A percentile compares a stretch with the other conserved stretches of the same genome.
These are phyloP conservation scores for Pteria penguin DNA, from an alignment of 2,888 invertebrate genomes.

Conservation along the genomic window DNA sequence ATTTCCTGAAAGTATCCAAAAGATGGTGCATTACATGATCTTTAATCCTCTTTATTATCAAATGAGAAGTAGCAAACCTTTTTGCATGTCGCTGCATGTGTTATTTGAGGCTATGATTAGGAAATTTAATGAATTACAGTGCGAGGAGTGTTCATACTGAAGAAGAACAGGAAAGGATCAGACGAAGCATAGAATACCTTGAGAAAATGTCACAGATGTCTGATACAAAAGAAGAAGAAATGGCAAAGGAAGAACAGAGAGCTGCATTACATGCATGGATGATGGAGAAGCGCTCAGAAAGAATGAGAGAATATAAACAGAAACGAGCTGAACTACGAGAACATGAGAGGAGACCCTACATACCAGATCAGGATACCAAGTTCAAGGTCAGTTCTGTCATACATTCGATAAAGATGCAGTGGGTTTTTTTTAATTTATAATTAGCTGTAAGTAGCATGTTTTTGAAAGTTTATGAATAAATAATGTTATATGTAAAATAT, in stretches of 20 bases:
- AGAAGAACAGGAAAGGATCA: constrained; percentile 46
- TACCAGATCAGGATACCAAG: constrained; percentile 42
- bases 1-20: background rate
- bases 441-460: too few species aligned
- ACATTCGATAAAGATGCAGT: too few species aligned
- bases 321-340: constrained; percentile 65
- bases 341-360: constrained; percentile 70
- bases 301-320: constrained; percentile 64
- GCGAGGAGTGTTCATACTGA: constrained; percentile 22
- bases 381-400: constrained; percentile 16
- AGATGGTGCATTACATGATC: background rate
- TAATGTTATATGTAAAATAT: too few species aligned
- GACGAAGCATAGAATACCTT: constrained; percentile 60
- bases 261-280: constrained; percentile 72
- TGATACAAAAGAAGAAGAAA: constrained; percentile 31
- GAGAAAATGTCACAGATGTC: constrained; percentile 55
- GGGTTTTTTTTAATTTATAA: too few species aligned
- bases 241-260: constrained; percentile 55
- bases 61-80: too few species aligned
- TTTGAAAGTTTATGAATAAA: too few species aligned
- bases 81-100: too few species aligned
- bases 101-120: too few species aligned
- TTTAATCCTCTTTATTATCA: too few species aligned
- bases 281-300: constrained; percentile 64
- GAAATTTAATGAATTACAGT: constrained; percentile 10